Conservation (phyloP, 2,797 vertebrate species). For the Lutjanus argentimaculatus region DNA sequence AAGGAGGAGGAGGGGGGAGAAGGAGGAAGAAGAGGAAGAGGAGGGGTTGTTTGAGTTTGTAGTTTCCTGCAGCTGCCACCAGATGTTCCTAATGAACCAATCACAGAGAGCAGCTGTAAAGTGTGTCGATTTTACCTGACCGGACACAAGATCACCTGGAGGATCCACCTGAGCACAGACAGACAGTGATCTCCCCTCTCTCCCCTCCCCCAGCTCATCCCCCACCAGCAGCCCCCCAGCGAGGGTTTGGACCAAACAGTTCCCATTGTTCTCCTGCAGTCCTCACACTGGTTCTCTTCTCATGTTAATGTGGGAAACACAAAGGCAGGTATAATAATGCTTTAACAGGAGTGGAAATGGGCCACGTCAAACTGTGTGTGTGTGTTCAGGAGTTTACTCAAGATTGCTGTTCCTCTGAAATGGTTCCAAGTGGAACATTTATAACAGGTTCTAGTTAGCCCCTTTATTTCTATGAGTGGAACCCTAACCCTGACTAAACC, state of each 20-base stretch:
- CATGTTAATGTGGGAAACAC: slow-evolving; percentile 17
- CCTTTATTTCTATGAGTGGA: too few species aligned
- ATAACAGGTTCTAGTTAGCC: too few species aligned
- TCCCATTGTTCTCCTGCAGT: slow-evolving; percentile 30
- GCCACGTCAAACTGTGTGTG: slow-evolving; percentile 7
- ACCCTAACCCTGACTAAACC: too few species aligned
- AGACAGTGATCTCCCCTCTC: too few species aligned
- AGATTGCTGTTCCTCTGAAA: too few species aligned
- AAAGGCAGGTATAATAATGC: slow-evolving; percentile 31
- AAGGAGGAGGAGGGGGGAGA: too few species aligned
- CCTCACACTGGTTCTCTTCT: slow-evolving; percentile 23
- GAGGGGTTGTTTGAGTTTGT: not conserved
- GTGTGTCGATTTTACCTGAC: not conserved
- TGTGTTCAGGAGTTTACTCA: not conserved
- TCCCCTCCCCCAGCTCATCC: not conserved
- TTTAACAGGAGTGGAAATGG: slow-evolving; percentile 1
- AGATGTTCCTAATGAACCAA: not conserved
- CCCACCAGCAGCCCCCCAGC: slow-evolving; percentile 32
- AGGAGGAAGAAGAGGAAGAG: too few species aligned
- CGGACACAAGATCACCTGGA: not conserved
- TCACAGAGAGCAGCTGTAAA: not conserved
- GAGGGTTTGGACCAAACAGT: slow-evolving; percentile 39
- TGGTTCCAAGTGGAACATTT: too few species aligned
- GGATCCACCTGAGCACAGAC: slow-evolving; percentile 2
- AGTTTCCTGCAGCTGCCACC: slow-evolving; percentile 17